Conservation (phyloP, 2,797 vertebrate genomes). For the Agapornis canus region DNA sequence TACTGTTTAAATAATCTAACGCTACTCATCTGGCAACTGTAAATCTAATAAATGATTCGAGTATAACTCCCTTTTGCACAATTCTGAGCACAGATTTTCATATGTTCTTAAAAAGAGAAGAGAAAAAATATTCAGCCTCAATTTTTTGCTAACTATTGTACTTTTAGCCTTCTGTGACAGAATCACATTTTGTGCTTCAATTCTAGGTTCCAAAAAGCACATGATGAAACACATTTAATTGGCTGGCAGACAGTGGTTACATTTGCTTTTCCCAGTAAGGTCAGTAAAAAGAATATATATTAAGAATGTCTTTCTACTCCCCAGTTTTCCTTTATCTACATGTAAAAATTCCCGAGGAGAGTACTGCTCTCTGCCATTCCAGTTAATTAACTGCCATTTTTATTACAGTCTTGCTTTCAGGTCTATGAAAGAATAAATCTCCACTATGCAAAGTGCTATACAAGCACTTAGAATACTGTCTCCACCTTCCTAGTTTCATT, state of each 20-base stretch:
- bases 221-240: background rate
- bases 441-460: background rate
- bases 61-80: background rate
- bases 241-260: background rate
- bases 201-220: background rate
- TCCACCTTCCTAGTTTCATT: background rate
- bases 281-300: background rate
- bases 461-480: background rate
- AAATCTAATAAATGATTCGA: background rate
- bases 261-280: background rate
- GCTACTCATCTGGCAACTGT: background rate
- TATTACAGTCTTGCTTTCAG: background rate
- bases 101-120: background rate
- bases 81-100: background rate
- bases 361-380: background rate
- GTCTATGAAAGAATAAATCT: background rate
- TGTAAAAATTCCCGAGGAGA: background rate
- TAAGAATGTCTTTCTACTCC: background rate
- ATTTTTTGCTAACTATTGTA: background rate
- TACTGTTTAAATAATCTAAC: background rate
- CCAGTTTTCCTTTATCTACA: background rate
- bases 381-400: background rate
- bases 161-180: background rate
- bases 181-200: background rate
- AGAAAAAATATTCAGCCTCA: background rate